Evolutionary conservation across 2,113 vertebrate genomes (phyloP), one percentile per base, ranked within the genome.

Genomic region (Talpa occidentalis): DNA sequence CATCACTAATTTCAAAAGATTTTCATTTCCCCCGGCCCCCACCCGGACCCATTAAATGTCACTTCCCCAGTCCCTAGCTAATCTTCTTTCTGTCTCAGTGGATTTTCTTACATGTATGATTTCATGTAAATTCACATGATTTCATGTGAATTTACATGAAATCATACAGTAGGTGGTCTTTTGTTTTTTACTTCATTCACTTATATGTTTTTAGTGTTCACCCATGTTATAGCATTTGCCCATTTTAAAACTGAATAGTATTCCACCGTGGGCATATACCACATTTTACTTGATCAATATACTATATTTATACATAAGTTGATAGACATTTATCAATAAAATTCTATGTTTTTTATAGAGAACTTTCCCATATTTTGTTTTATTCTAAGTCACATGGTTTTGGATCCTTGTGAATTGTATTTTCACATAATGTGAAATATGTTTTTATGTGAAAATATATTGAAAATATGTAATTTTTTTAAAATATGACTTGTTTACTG

Each of bases 281-380:
- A 69, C 44, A 93, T 93, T 86, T 80, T 85, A 47, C 73, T 85
- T 74, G 69, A 16, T 67, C 7, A 42, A 35, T 85, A 90, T 73
- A 52, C 21, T n/a, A n/a, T n/a, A 44, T 44, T 10, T 44, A 44
- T 90, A 67, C 79, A 86, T 76, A 40, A 4, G 35, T 74, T 85
- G 54, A 56, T 72, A 69, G 28, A 74, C 8, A 49, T 66, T 91
- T 52, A 5, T 79, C 30, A 74, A 10, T 72, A 73, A 94, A 78
- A 84, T 78, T 88, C 7, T 72, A 6, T 69, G 42, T n/a, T 56
- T 91, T 80, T 64, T 62, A 21, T 37, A 82, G 19, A 66, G 10
- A 15, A 73, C 6, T 37, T 64, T 49, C 12, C 35, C 28, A 16
- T 49, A 15, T 79, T 60, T 60, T 74, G 4, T 86, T n/a, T n/a